A percentile compares a stretch with the other conserved stretches of the same genome.
phyloP scores from a whole-genome alignment of 1,140 invertebrate genomes.

The Drosophila subobscura region DNA sequence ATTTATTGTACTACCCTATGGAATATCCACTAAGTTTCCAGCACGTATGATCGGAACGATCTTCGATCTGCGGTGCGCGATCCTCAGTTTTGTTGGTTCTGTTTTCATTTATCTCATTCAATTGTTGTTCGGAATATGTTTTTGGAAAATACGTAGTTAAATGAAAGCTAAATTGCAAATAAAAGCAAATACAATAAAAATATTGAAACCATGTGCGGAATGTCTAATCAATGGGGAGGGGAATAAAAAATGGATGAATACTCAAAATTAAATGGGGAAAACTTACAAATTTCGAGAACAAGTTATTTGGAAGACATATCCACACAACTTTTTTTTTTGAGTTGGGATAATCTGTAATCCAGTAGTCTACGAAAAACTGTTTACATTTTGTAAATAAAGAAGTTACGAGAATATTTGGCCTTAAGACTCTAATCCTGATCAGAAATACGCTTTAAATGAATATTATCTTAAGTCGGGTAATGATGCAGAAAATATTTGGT shows the following conservation, averaged over 20 bases:
- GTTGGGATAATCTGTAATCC: neutral
- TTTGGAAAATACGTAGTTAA: constrained; percentile 75
- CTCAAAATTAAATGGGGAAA: too few species aligned
- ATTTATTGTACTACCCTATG: constrained; percentile 11
- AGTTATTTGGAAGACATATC: too few species aligned
- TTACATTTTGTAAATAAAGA: too few species aligned
- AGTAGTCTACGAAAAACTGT: too few species aligned
- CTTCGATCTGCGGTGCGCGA: constrained; percentile 12
- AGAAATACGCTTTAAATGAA: neutral
- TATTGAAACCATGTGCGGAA: constrained; percentile 38
- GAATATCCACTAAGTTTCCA: constrained; percentile 14
- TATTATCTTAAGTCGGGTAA: neutral
- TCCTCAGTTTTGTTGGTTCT: constrained; percentile 48
- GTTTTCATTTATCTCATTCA: constrained; percentile 60
- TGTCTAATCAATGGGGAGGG: neutral
- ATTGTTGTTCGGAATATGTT: constrained; percentile 67
- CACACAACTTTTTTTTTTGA: neutral
- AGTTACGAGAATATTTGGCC: too few species aligned
- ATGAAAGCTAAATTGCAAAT: constrained; percentile 79
- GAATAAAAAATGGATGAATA: neutral
- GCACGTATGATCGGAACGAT: constrained; percentile 1
- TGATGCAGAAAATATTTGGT: neutral
- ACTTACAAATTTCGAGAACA: neutral
- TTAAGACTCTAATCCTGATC: too few species aligned
- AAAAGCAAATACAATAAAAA: constrained; percentile 75